Evolutionary conservation across 1,140 invertebrate genomes (phyloP), one percentile per base, ranked within the genome.

Genomic region (Lordiphosa collinella): DNA sequence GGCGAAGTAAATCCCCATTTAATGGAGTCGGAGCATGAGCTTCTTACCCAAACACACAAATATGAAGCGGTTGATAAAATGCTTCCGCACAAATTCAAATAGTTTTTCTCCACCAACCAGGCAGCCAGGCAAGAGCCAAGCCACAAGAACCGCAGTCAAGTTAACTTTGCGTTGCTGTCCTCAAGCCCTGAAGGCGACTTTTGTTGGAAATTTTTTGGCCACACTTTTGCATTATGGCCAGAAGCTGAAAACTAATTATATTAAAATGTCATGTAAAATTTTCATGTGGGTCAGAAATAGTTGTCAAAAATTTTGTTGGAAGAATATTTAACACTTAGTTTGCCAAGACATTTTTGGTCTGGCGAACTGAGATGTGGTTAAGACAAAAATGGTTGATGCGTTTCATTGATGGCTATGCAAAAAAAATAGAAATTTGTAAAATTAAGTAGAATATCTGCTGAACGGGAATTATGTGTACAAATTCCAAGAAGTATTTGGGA

Each of bases 201-300:
- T 36, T 18, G 36, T 46, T 52, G 79, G 74, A 79, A 72, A 79
- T 82, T 76, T 82, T 82, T 80, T 84, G 71, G 72, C 76, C 78
- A 80, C 76, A 80, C 80, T 62, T 67, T 84, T 84, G 71, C 76
- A 82, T 80, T 82, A 82, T 70, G 76, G 66, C 25, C 65, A 47
- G 66, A 55, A 67, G 76, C 76, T 44, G 82, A 82, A 82, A 80
- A 80, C 76, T 80, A 80, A 80, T 80, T 80, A 80, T 80, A 80
- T 80, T 80, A 80, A 80, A 82, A 80, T 80, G 76, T 80, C 76
- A 76, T 80, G 76, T 65, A 76, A 82, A 67, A 80, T 76, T 60
- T 55, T 69, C 58, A 55, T 59, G 53, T 52, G 54, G 71, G 66
- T 51, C 66, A 60, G 52, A 70, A 80, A 70, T 80, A 78, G 41